A percentile compares a stretch with the other conserved stretches of the same genome.
These are phyloP conservation scores for Dermatemys mawii DNA, from an alignment of 2,113 vertebrate genomes.

Conservation along the genomic window DNA sequence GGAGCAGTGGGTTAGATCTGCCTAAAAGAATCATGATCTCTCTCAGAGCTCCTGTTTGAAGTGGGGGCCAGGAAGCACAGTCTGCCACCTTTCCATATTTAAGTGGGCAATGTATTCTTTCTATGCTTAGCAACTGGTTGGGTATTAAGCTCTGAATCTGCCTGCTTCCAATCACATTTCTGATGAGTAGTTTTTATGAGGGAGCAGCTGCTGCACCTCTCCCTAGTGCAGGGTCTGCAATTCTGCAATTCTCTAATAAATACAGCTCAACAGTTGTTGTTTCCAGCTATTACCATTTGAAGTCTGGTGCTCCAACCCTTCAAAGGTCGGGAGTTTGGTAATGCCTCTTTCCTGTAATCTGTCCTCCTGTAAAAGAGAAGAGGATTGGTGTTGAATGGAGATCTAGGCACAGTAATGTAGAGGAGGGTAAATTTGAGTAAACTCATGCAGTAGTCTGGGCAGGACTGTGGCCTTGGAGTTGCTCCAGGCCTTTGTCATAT, in stretches of 20 bases:
- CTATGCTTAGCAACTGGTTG: background rate
- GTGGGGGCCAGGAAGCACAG: background rate
- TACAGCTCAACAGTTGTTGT: background rate
- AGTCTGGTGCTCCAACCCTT: background rate
- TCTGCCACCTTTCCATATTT: background rate
- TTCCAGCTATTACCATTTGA: background rate
- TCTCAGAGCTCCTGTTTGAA: background rate
- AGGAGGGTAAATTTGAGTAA: background rate
- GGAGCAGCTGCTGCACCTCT: background rate
- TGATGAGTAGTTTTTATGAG: too few species aligned
- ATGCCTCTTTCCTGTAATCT: background rate
- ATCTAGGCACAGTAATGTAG: too few species aligned
- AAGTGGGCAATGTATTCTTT: background rate
- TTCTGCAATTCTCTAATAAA: background rate
- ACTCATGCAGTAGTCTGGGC: background rate
- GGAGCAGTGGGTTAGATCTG: background rate
- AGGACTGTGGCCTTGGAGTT: conserved; percentile 10
- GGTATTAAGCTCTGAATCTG: background rate
- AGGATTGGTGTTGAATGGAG: too few species aligned
- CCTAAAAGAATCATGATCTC: background rate
- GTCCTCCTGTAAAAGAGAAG: background rate
- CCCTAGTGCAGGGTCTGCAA: background rate
- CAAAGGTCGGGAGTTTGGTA: background rate
- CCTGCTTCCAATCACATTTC: background rate
- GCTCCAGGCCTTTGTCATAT: conserved; percentile 2